phyloP scores from a whole-genome alignment of 2,888 invertebrate genomes.

The Spialia ferax region DNA sequence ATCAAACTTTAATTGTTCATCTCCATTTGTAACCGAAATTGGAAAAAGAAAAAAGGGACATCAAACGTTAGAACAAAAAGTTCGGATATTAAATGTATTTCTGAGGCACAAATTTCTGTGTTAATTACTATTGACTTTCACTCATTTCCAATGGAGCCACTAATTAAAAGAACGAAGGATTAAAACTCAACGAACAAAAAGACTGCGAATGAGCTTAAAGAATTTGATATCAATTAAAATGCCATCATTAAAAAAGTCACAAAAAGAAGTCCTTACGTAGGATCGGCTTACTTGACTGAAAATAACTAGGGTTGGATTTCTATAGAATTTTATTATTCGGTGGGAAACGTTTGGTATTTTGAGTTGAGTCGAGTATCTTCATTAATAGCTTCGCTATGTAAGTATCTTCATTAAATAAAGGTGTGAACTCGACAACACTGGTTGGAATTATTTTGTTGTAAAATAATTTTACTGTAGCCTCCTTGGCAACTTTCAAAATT shows the following conservation, averaged over 20 bases:
- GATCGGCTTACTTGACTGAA: slow-evolving; percentile 14
- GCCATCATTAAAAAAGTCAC: slow-evolving; percentile 30
- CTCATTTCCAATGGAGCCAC: slow-evolving; percentile 30
- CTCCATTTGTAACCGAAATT: background rate
- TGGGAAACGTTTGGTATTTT: background rate
- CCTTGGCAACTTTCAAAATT: background rate
- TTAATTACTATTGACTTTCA: slow-evolving; percentile 36
- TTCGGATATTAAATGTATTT: slow-evolving; percentile 12
- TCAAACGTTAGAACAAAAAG: slow-evolving; percentile 13
- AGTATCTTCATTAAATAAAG: background rate
- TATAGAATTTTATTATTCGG: slow-evolving; percentile 22
- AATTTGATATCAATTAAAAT: slow-evolving; percentile 33
- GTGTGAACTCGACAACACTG: background rate
- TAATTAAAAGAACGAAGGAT: slow-evolving; percentile 36
- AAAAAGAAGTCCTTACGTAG: slow-evolving; percentile 12
- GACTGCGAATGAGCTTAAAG: slow-evolving; percentile 34
- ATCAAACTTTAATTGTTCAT: background rate
- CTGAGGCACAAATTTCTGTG: slow-evolving; percentile 22
- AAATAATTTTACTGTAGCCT: background rate
- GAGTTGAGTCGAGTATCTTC: background rate
- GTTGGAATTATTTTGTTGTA: background rate
- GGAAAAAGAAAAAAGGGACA: slow-evolving; percentile 2
- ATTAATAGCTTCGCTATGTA: slow-evolving; percentile 5
- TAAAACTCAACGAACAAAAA: slow-evolving; percentile 33
- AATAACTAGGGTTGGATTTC: slow-evolving; percentile 11